Conservation (phyloP, 2,888 invertebrate genomes). For the Meganola albula region DNA sequence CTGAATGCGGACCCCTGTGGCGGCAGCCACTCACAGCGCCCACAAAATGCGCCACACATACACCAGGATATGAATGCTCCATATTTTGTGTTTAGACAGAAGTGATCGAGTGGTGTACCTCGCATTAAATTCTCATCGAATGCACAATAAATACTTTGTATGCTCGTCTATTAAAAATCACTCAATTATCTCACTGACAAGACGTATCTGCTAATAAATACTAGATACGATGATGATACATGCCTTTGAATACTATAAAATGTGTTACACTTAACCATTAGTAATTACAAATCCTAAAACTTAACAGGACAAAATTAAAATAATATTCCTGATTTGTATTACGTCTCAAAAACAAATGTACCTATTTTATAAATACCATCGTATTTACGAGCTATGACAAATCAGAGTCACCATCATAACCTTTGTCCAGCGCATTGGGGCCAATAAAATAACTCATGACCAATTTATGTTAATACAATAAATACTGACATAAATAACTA, state of each 20-base stretch:
- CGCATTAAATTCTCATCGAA: constrained; percentile 17
- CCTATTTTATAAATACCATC: constrained; percentile 41
- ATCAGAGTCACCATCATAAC: constrained; percentile 70
- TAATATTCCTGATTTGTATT: constrained; percentile 26
- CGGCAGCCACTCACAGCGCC: constrained; percentile 39
- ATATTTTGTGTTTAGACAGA: constrained; percentile 44
- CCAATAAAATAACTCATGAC: constrained; percentile 76
- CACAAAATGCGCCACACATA: constrained; percentile 43
- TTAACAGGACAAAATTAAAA: too few species aligned
- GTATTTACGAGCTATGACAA: constrained; percentile 72
- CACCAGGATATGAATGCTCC: constrained; percentile 38
- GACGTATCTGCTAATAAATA: too few species aligned
- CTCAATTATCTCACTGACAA: too few species aligned
- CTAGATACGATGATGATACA: too few species aligned
- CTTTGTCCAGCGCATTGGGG: constrained; percentile 65
- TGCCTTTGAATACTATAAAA: too few species aligned
- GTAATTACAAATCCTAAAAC: background rate
- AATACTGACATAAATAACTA: constrained; percentile 74
- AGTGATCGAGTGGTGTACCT: constrained; percentile 38
- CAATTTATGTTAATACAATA: constrained; percentile 78
- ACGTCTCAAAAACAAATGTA: constrained; percentile 20
- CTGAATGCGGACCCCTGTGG: constrained; percentile 50
- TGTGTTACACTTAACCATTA: too few species aligned
- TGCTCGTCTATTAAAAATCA: too few species aligned
- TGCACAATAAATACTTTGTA: too few species aligned